Evolutionary conservation across 2,113 vertebrate species (phyloP).

Genomic region (Xenopus tropicalis): DNA sequence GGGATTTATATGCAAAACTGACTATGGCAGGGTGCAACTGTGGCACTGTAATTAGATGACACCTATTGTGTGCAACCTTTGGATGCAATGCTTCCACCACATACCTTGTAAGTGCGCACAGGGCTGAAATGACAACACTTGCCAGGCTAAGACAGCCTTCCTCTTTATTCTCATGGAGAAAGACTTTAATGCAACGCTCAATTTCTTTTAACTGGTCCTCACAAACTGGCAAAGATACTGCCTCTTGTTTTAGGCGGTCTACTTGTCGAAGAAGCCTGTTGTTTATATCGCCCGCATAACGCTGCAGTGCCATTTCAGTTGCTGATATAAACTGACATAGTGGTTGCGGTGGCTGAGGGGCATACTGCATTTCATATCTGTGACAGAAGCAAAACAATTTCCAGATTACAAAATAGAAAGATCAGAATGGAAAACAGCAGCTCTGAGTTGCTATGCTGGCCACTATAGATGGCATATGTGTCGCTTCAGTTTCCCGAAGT

Average conservation of each 20-base stretch:
- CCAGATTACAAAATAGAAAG: too few relatives aligned
- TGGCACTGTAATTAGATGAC: too few relatives aligned
- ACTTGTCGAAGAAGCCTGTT: conserved; percentile 80
- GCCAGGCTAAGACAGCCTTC: conserved; percentile 85
- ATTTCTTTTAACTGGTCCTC: conserved; percentile 97
- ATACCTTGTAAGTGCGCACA: conserved; percentile 88
- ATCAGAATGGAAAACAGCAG: too few relatives aligned
- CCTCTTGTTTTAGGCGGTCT: conserved; percentile 90
- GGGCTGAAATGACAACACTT: conserved; percentile 87
- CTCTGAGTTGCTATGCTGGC: too few relatives aligned
- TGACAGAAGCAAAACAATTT: background rate
- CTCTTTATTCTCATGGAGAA: conserved; percentile 88
- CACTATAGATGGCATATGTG: too few relatives aligned
- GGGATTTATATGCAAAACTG: too few relatives aligned
- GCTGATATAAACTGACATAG: conserved; percentile 83
- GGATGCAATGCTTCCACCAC: background rate
- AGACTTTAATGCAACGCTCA: conserved; percentile 90
- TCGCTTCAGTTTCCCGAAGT: too few relatives aligned
- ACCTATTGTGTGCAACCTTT: too few relatives aligned
- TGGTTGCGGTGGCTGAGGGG: conserved; percentile 77
- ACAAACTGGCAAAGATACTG: conserved; percentile 76
- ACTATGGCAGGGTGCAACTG: too few relatives aligned
- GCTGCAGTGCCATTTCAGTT: conserved; percentile 86
- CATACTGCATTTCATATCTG: conserved; percentile 90
- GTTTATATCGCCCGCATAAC: conserved; percentile 85